A percentile compares a stretch with the other conserved stretches of the same genome.
Conservation (phyloP, 2,797 vertebrate species). For the Manis javanica region DNA sequence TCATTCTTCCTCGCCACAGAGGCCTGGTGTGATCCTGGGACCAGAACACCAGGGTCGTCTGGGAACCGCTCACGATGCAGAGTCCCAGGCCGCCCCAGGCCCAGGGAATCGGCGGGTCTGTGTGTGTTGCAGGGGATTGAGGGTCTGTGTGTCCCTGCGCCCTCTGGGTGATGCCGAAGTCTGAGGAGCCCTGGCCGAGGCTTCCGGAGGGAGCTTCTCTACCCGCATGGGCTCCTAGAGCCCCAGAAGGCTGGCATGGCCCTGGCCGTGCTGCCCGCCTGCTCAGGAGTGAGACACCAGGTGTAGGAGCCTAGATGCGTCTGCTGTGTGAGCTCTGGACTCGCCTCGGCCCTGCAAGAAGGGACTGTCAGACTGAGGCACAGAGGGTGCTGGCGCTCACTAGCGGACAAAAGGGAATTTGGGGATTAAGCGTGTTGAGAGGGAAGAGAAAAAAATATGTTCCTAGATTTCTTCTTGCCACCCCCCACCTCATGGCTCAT, state of each 20-base stretch:
- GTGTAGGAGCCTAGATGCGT: neutral
- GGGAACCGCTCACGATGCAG: neutral
- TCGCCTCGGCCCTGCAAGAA: neutral
- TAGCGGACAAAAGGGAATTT: neutral
- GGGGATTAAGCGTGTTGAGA: neutral
- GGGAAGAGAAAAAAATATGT: neutral
- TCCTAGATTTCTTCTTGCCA: neutral
- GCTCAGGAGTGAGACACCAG: no score
- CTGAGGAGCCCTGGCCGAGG: neutral
- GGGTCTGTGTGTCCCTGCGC: neutral
- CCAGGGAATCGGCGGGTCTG: neutral
- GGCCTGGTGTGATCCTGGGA: neutral
- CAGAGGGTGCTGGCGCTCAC: neutral
- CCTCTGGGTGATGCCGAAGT: neutral
- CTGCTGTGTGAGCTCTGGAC: neutral
- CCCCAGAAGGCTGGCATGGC: no score
- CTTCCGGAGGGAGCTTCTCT: neutral
- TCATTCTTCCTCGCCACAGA: neutral
- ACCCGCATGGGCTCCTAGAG: neutral
- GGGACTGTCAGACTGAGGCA: neutral
- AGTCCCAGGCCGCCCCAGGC: neutral
- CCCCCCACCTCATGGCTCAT: neutral
- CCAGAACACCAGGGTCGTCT: neutral
- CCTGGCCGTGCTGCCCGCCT: no score
- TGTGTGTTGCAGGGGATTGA: no score